A percentile compares a stretch with the other conserved stretches of the same genome.
phyloP scores from a whole-genome alignment of 2,888 invertebrate species.

The Hydrotaea diabolus region DNA sequence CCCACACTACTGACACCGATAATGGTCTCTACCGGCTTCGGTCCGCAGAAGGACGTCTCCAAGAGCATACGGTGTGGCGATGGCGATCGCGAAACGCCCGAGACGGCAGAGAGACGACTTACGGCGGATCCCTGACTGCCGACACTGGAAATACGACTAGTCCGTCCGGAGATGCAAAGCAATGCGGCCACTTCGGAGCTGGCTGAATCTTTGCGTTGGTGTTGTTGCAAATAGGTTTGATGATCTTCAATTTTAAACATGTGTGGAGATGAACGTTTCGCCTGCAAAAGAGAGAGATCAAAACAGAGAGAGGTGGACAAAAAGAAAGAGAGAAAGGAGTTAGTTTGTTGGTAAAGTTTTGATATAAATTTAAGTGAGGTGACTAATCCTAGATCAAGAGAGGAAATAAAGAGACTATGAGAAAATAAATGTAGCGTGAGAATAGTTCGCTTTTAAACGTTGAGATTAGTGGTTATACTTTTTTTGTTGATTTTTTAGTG shows the following conservation, averaged over 20 bases:
- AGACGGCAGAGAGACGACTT: slow-evolving; percentile 83
- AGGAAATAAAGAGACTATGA: too few relatives aligned
- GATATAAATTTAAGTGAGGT: too few relatives aligned
- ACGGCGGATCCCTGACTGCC: slow-evolving; percentile 89
- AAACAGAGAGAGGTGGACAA: neutral
- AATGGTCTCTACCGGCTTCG: slow-evolving; percentile 85
- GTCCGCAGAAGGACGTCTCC: slow-evolving; percentile 95
- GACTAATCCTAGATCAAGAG: too few relatives aligned
- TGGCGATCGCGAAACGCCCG: slow-evolving; percentile 86
- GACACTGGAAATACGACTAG: slow-evolving; percentile 90
- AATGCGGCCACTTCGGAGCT: slow-evolving; percentile 89
- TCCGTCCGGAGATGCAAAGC: slow-evolving; percentile 89
- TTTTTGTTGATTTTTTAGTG: too few relatives aligned
- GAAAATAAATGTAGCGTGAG: too few relatives aligned
- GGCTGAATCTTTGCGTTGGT: slow-evolving; percentile 87
- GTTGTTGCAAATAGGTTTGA: slow-evolving; percentile 81
- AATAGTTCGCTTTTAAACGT: too few relatives aligned
- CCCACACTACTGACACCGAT: slow-evolving; percentile 82
- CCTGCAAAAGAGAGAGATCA: slow-evolving; percentile 57
- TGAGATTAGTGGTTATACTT: neutral
- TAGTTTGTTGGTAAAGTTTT: neutral
- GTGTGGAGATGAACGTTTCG: slow-evolving; percentile 80
- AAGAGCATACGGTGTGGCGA: slow-evolving; percentile 95
- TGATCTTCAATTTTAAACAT: slow-evolving; percentile 81
- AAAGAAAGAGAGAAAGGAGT: slow-evolving; percentile 10